Evolutionary conservation across 2,888 invertebrate species (phyloP), one percentile per base, ranked within the genome.

Genomic region (Calameuta pallipes): DNA sequence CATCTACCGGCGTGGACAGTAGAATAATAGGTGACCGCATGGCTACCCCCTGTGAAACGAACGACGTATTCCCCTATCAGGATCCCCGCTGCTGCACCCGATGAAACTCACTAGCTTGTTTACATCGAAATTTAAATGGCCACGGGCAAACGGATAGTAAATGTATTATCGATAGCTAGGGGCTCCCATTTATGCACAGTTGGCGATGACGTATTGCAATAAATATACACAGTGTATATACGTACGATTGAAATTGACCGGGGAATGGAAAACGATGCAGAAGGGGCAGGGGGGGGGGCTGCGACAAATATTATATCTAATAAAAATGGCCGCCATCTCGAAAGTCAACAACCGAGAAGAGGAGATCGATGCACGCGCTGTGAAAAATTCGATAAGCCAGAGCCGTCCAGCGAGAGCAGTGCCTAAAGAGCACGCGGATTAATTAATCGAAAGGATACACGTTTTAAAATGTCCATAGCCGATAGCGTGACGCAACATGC

Each of bases 251-350:
- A 56, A 23, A 23, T 23, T 56, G 56, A 23, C 23, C 23, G 23
- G 23, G 9, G 23, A 15, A 2, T 0, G 4, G 9, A 6, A 13
- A 37, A 37, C 13, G 37, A 37, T 13, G 37, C 12, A 12, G 12
- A 36, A 13, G 2, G 37, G 4, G 1, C 0, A 4, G 1, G 1
- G 15, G 6, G 13, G 1, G 15, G 2, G 1, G 23, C 2, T 9
- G 2, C 6, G 15, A 15, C 23, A 6, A 23, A 56, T 56, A 9
- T 56, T 23, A 6, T 23, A 15, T 56, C 56, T 9, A 56, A 23
- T 23, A 56, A 56, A 56, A 23, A 56, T 56, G 56, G 56, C 56
- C 56, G 23, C 56, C 23, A 23, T 56, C 56, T 9, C 0, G 23
- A 56, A 56, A 56, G 56, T 9, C 56, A 23, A 23, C 56, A 56